Percentiles rank a stretch among this genome's conserved stretches.
Conservation (phyloP, 2,113 vertebrate genomes). For the Anas platyrhynchos region DNA sequence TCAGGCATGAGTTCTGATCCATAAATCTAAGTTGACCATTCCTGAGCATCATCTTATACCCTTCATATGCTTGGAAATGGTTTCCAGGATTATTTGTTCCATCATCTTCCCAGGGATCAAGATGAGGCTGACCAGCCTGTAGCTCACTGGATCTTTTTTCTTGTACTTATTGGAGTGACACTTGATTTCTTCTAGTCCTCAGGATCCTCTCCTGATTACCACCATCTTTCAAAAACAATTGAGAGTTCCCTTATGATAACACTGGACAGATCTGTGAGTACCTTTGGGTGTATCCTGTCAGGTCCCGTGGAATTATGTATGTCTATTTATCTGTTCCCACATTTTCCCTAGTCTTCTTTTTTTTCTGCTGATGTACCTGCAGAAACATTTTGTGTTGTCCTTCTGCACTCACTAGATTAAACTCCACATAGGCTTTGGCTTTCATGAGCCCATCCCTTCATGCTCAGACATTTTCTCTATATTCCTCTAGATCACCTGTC, state of each 20-base stretch:
- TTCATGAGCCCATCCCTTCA: background rate
- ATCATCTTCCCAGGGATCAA: background rate
- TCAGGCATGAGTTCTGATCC: background rate
- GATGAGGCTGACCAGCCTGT: rapidly evolving
- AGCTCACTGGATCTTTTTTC: background rate
- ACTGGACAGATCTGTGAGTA: background rate
- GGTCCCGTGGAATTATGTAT: background rate
- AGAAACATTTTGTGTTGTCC: background rate
- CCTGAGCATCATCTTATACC: background rate
- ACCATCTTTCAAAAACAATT: background rate
- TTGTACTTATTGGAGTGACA: background rate
- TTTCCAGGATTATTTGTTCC: background rate
- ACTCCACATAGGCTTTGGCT: background rate
- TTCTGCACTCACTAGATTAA: background rate
- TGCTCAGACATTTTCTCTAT: background rate
- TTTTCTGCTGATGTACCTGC: background rate
- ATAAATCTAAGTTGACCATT: background rate
- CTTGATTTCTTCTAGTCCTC: background rate
- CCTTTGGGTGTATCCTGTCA: background rate
- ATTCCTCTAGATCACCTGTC: background rate
- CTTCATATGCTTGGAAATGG: background rate
- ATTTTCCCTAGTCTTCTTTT: background rate
- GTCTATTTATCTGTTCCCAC: background rate
- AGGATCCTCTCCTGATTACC: background rate
- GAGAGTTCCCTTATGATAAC: background rate